A percentile compares a stretch with the other conserved stretches of the same genome.
phyloP scores from a whole-genome alignment of 2,113 vertebrate genomes.

The Anarhynchus alexandrinus region DNA sequence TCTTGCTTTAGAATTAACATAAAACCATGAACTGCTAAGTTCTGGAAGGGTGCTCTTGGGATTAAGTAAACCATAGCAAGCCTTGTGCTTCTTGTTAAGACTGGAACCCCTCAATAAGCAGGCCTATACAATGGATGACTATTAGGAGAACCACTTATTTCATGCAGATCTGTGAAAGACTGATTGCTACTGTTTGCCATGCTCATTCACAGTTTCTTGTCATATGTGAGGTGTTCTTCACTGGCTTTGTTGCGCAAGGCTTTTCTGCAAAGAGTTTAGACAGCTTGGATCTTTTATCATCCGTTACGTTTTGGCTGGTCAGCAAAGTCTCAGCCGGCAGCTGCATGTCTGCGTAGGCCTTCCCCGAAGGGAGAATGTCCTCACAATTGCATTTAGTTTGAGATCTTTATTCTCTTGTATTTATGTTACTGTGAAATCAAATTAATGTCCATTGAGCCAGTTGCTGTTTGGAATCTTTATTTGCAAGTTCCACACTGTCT shows the following conservation, averaged over 20 bases:
- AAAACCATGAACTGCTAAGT: not conserved
- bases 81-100: not conserved
- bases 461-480: not conserved
- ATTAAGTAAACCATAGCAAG: not conserved
- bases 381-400: not conserved
- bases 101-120: not conserved
- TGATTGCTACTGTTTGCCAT: not conserved
- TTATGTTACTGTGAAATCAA: not conserved
- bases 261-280: not conserved
- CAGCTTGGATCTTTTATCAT: not conserved
- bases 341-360: not conserved
- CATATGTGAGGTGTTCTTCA: not conserved
- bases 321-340: not conserved
- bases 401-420: not conserved
- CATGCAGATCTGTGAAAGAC: not conserved
- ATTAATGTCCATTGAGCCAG: not conserved
- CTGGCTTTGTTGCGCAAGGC: not conserved
- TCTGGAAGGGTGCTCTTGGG: not conserved
- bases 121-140: not conserved
- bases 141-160: not conserved
- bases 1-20: not conserved
- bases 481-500: not conserved
- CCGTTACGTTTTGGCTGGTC: not conserved
- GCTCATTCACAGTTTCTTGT: not conserved
- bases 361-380: not conserved